phyloP scores from a whole-genome alignment of 2,797 vertebrate genomes.

The Hippocampus kuda region DNA sequence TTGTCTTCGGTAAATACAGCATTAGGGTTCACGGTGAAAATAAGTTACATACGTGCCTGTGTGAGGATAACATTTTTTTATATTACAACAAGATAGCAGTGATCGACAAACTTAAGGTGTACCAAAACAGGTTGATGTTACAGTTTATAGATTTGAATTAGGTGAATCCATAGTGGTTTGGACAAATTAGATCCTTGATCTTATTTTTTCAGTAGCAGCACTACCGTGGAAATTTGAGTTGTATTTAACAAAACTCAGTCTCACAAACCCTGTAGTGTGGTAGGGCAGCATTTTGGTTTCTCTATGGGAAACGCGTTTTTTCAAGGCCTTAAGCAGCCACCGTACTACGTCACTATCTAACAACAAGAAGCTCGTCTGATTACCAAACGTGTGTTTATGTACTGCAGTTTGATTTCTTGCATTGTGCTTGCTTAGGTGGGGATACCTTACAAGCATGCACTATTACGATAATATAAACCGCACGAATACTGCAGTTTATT shows the following conservation, averaged over 20 bases:
- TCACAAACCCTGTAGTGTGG: background rate
- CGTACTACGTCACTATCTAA: slow-evolving; percentile 36
- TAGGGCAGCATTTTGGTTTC: slow-evolving; percentile 32
- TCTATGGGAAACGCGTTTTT: slow-evolving; percentile 39
- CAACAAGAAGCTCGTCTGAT: slow-evolving; percentile 38
- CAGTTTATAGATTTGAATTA: no score
- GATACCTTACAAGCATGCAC: background rate
- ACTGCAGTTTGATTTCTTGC: background rate
- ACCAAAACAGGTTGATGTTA: no score
- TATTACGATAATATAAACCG: background rate
- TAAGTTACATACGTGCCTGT: no score
- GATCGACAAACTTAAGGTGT: no score
- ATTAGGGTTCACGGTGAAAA: no score
- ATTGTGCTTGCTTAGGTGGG: background rate
- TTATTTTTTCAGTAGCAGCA: background rate
- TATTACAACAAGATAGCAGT: no score
- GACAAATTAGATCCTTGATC: no score
- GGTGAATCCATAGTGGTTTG: no score
- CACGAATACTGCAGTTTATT: background rate
- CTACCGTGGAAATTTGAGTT: background rate
- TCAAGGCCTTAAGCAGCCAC: slow-evolving; percentile 31
- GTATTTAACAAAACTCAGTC: no score
- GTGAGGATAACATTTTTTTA: no score
- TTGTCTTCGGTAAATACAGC: no score
- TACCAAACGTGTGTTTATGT: background rate